Evolutionary conservation across 2,888 invertebrate genomes (phyloP).

Genomic region (Octodonta nipae): DNA sequence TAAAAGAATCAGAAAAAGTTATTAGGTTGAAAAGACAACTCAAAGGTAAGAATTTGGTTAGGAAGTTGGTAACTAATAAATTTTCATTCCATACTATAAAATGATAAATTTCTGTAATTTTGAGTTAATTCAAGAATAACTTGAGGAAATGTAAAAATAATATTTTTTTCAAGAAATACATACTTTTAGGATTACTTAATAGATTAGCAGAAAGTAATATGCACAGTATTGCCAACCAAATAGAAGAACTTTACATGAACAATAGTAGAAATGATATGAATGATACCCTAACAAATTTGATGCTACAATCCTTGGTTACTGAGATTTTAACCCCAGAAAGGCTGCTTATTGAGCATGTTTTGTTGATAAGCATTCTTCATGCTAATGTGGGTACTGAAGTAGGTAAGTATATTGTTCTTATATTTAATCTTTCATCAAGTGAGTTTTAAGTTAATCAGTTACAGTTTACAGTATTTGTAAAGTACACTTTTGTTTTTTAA

Average conservation of each 20-base stretch:
- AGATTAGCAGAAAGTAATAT: constrained; percentile 78
- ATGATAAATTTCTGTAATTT: neutral
- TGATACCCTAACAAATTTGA: constrained; percentile 53
- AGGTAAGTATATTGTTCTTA: constrained; percentile 46
- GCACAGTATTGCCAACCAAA: constrained; percentile 62
- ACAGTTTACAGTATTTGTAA: too few relatives aligned
- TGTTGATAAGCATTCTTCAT: constrained; percentile 71
- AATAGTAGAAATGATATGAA: constrained; percentile 78
- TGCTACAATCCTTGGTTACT: constrained; percentile 55
- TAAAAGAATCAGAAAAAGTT: constrained; percentile 45
- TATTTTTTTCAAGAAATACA: constrained; percentile 4
- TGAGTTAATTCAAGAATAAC: too few relatives aligned
- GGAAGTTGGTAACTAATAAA: too few relatives aligned
- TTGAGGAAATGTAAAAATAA: neutral
- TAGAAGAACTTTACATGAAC: constrained; percentile 66
- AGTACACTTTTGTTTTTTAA: too few relatives aligned
- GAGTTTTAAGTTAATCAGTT: too few relatives aligned
- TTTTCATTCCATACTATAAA: neutral
- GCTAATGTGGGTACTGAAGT: constrained; percentile 85
- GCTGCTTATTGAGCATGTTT: constrained; percentile 69
- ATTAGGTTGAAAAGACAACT: constrained; percentile 61
- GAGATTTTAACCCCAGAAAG: constrained; percentile 53
- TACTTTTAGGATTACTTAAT: constrained; percentile 55
- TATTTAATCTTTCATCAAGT: too few relatives aligned
- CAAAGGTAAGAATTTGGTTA: too few relatives aligned